Conservation (phyloP, 2,113 vertebrate species). For the Heloderma charlesbogerti region DNA sequence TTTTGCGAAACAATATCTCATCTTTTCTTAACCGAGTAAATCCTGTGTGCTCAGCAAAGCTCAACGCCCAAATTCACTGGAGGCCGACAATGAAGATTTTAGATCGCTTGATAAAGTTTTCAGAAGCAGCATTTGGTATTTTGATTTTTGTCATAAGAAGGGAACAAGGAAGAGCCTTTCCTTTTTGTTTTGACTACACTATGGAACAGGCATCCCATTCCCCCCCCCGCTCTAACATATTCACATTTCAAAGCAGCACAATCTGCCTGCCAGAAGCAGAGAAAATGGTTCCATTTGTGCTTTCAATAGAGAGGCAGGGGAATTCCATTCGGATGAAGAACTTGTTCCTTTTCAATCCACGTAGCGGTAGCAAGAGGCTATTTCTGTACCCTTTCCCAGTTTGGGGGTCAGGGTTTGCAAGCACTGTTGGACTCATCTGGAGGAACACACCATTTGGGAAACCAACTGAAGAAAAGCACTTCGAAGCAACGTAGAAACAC, state of each 20-base stretch:
- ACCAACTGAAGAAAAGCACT: slow-evolving; percentile 28
- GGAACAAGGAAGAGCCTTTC: neutral
- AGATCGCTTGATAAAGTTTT: neutral
- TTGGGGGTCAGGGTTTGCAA: slow-evolving; percentile 34
- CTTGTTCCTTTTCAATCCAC: slow-evolving; percentile 37
- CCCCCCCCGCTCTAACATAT: slow-evolving; percentile 19
- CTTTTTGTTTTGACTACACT: slow-evolving; percentile 48
- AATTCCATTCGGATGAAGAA: slow-evolving; percentile 36
- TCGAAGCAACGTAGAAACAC: slow-evolving; percentile 47
- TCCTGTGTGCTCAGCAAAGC: neutral
- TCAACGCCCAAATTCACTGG: neutral
- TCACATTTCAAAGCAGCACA: slow-evolving; percentile 53
- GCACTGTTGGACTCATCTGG: slow-evolving; percentile 55
- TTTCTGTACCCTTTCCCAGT: slow-evolving; percentile 35
- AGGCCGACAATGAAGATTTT: slow-evolving; percentile 9
- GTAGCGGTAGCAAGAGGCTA: slow-evolving; percentile 43
- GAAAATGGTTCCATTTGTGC: slow-evolving; percentile 38
- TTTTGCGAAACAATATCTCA: slow-evolving; percentile 26
- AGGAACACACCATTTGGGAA: slow-evolving; percentile 40
- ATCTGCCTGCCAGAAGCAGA: slow-evolving; percentile 39
- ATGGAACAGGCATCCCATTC: slow-evolving; percentile 37
- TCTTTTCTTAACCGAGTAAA: neutral
- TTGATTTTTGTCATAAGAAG: slow-evolving; percentile 1
- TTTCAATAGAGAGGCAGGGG: neutral
- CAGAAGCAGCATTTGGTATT: neutral